phyloP scores from a whole-genome alignment of 2,113 vertebrate species.

The Melanerpes formicivorus region DNA sequence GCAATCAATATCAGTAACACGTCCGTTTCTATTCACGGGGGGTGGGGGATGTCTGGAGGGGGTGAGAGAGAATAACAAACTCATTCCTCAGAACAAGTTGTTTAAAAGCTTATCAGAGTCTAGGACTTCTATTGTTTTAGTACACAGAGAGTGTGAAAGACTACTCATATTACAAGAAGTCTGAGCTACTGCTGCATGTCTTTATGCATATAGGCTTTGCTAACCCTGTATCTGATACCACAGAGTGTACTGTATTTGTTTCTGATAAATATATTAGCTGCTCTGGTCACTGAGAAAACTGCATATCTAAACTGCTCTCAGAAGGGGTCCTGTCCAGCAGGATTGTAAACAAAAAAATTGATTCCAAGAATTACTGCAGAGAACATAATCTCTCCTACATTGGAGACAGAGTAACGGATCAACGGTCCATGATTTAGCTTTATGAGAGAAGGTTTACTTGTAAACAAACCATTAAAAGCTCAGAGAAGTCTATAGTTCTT shows the following conservation, averaged over 20 bases:
- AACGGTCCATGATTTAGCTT: background rate
- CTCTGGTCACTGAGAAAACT: background rate
- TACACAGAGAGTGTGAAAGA: background rate
- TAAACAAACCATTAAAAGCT: background rate
- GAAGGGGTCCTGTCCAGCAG: background rate
- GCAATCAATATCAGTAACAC: background rate
- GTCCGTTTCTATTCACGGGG: background rate
- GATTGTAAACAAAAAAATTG: background rate
- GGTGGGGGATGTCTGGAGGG: background rate
- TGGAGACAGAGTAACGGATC: background rate
- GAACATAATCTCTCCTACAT: background rate
- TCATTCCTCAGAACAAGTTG: background rate
- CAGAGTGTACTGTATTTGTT: background rate
- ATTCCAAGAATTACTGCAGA: background rate
- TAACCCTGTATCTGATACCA: background rate
- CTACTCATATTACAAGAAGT: background rate
- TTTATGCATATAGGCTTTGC: background rate
- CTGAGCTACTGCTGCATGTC: background rate
- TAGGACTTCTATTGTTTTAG: background rate
- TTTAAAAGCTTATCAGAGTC: background rate
- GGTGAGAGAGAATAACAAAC: background rate
- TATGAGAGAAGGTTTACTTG: background rate
- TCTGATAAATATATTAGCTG: background rate
- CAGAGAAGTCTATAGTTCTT: background rate
- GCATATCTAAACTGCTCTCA: background rate